Conservation (phyloP, 2,113 vertebrate species). For the Scomber scombrus region DNA sequence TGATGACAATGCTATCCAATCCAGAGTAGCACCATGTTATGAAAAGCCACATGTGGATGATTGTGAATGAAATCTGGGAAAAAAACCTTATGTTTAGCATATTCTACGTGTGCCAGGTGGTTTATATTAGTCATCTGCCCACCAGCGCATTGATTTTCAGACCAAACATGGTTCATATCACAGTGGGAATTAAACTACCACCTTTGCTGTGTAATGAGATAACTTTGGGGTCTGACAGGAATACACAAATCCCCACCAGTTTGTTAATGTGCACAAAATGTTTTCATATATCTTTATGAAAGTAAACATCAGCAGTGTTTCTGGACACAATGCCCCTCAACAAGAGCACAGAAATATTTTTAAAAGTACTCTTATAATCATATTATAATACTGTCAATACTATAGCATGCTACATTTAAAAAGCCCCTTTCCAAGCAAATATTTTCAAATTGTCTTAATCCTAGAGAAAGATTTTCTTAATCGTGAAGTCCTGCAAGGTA, state of each 20-base stretch:
- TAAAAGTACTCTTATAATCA: too few relatives aligned
- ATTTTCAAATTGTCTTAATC: too few relatives aligned
- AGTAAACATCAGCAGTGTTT: neutral
- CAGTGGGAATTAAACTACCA: conserved; percentile 36
- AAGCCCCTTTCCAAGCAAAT: too few relatives aligned
- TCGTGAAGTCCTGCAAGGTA: too few relatives aligned
- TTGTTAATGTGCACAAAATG: neutral
- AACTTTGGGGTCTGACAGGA: conserved; percentile 18
- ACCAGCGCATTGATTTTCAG: conserved; percentile 24
- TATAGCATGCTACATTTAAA: too few relatives aligned
- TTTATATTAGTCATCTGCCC: conserved; percentile 43
- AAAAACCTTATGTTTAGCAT: neutral
- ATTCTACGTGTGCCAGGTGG: neutral
- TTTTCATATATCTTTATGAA: neutral
- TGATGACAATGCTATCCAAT: too few relatives aligned
- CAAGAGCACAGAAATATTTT: neutral
- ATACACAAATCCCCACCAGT: conserved; percentile 10
- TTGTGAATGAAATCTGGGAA: conserved; percentile 35
- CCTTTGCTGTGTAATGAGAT: conserved; percentile 36
- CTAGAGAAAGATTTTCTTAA: too few relatives aligned
- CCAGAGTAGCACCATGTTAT: neutral
- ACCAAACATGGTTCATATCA: conserved; percentile 37
- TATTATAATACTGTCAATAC: too few relatives aligned
- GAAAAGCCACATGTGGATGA: conserved; percentile 10
- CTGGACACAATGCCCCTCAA: neutral